Evolutionary conservation across 2,113 vertebrate genomes (phyloP).

Genomic region (Acanthisitta chloris): DNA sequence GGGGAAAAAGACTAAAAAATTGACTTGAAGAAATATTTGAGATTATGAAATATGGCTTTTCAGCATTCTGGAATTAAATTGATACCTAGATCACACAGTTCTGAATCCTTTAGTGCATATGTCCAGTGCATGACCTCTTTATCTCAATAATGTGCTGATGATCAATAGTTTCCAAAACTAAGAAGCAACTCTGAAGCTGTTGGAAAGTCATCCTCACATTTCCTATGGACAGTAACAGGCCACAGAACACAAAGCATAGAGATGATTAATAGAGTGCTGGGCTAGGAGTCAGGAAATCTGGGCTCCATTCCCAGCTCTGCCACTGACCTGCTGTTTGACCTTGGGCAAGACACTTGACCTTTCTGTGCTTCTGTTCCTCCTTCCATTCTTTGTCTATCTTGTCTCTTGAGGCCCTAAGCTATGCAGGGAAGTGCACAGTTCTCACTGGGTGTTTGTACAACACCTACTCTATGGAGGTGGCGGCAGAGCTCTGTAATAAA

Average conservation of each 20-base stretch:
- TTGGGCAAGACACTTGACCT: constrained; percentile 50
- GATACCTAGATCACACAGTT: background rate
- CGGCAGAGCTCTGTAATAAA: background rate
- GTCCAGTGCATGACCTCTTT: background rate
- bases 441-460: constrained; percentile 16
- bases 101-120: background rate
- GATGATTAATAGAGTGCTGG: constrained; percentile 30
- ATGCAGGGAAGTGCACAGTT: background rate
- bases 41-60: background rate
- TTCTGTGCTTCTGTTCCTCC: constrained; percentile 57
- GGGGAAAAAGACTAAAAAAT: background rate
- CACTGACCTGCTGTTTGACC: constrained; percentile 59
- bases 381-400: constrained; percentile 43
- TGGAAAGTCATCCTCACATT: constrained; percentile 25
- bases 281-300: constrained; percentile 30
- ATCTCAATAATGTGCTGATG: background rate
- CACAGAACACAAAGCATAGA: constrained; percentile 31
- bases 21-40: background rate
- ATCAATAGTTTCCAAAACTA: constrained; percentile 51
- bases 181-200: constrained; percentile 17
- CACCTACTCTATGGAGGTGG: constrained; percentile 19
- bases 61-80: background rate
- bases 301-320: constrained; percentile 36
- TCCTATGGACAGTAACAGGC: constrained; percentile 46
- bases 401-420: constrained; percentile 33